Evolutionary conservation across 2,113 vertebrate genomes (phyloP), one percentile per base, ranked within the genome.

Genomic region (Pedionomus torquatus): DNA sequence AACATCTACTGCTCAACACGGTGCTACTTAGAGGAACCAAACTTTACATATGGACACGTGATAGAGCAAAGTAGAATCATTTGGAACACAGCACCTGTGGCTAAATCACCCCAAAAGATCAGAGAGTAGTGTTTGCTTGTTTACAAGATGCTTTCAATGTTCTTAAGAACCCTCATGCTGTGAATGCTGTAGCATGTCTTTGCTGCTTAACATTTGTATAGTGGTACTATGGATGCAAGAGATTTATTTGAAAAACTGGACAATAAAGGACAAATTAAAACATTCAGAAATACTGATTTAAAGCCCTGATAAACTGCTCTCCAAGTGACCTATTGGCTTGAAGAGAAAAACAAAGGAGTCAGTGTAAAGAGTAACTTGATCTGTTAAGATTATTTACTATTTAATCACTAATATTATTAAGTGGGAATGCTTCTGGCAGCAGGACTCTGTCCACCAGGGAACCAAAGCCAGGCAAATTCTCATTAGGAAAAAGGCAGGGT

Each of bases 41-140:
- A 10, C 37, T 46, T 21, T 31, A 28, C 28, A 23, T 4, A 57
- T 10, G 13, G 66, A 51, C 72, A 49, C 43, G 13, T 2, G 12
- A 20, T 2, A 57, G 35, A 19, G 43, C 65, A 44, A 63, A 28
- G 15, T 14, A 13, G n/a, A 41, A 46, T 68, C 18, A n/a, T 0
- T 0, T 2, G 1, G 63, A 48, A 41, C 30, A 11, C 20, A 17
- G 31, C 11, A n/a, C 30, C 10, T 17, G 24, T 1, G 5, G 70
- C 28, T 70, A 31, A 63, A 30, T 69, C 48, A 35, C 39, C 23
- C 18, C 18, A 17, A 3, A 64, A 79, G 26, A 28, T 6, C 0
- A 0, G 4, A 51, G 12, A 37, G 21, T 5, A 4, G 31, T 10
- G 31, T n/a, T 37, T 26, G 30, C 41, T 61, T 31, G 7, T 8